Evolutionary conservation across 2,797 vertebrate genomes (phyloP), one percentile per base, ranked within the genome.

Genomic region (Hypotaenidia okinawae): DNA sequence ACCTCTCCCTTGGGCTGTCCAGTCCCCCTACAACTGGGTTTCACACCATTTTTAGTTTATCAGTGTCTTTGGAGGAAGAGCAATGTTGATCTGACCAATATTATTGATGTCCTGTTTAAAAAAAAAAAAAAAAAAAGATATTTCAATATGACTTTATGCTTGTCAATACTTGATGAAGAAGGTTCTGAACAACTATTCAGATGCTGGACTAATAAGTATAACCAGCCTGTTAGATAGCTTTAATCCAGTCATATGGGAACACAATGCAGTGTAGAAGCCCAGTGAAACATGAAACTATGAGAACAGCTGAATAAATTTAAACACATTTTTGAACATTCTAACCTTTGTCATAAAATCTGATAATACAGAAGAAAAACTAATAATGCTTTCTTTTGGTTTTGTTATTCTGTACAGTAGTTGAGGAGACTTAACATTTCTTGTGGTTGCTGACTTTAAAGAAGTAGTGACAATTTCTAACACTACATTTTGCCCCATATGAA

Each of bases 261-360:
- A 57, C 84, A 95, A 93, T 77, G 84, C 73, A 87, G 87, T 96
- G 92, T 94, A 96, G 87, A 96, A 95, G 96, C 72, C 88, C 93
- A 75, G 68, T 94, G 97, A 98, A 98, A 98, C 77, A 72, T 93
- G 97, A 97, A 95, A 97, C 96, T 91, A 76, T 86, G 94, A 95
- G 97, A 97, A 95, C 96, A 97, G 97, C 97, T 97, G 96, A 97
- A 95, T 96, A 97, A 97, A 97, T 97, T 96, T 94, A 96, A 96
- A 95, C 96, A 96, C 92, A 51, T 95, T 97, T 96, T 94, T 95
- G 63, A 92, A 91, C 90, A 94, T 97, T 96, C 90, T 96, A 95
- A 80, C 80, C 92, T 95, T 95, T 90, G 91, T 96, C 78, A 89
- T 93, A 96, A 96, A 94, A 95, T 96, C 93, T 96, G 97, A 96